phyloP scores from a whole-genome alignment of 2,113 vertebrate genomes.

The Alaudala cheleensis region DNA sequence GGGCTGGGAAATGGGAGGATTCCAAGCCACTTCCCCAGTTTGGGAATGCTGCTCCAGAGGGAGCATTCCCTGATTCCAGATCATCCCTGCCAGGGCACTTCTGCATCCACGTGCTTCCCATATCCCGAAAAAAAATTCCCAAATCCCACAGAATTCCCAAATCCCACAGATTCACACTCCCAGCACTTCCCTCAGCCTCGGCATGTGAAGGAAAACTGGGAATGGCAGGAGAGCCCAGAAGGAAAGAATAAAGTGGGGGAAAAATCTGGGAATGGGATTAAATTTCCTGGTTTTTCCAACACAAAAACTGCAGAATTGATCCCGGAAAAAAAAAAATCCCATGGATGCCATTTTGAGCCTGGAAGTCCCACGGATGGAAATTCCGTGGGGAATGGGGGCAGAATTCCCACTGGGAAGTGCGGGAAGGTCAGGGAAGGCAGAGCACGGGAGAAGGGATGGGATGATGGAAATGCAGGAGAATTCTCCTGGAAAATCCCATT shows the following conservation, averaged over 20 bases:
- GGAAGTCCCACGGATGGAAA: neutral
- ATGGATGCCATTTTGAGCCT: slow-evolving; percentile 1
- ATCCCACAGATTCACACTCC: neutral
- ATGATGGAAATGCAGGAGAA: neutral
- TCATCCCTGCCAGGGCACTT: neutral
- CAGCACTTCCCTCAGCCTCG: neutral
- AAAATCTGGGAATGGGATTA: neutral
- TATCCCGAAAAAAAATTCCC: neutral
- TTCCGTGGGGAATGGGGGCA: neutral
- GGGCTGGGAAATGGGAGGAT: neutral
- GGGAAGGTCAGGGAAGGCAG: neutral
- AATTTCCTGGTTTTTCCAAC: rapidly evolving
- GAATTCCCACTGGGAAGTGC: neutral
- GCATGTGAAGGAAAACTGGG: neutral
- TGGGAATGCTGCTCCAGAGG: neutral
- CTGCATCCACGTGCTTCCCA: neutral
- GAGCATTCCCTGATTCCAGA: neutral
- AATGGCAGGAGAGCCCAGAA: rapidly evolving
- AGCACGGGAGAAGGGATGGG: neutral
- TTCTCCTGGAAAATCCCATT: neutral
- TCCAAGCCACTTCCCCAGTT: neutral
- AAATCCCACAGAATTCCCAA: neutral
- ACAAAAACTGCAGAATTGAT: neutral
- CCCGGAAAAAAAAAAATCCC: neutral
- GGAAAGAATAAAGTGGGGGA: rapidly evolving